phyloP scores from a whole-genome alignment of 2,888 invertebrate genomes.

The Branchellion lobata region DNA sequence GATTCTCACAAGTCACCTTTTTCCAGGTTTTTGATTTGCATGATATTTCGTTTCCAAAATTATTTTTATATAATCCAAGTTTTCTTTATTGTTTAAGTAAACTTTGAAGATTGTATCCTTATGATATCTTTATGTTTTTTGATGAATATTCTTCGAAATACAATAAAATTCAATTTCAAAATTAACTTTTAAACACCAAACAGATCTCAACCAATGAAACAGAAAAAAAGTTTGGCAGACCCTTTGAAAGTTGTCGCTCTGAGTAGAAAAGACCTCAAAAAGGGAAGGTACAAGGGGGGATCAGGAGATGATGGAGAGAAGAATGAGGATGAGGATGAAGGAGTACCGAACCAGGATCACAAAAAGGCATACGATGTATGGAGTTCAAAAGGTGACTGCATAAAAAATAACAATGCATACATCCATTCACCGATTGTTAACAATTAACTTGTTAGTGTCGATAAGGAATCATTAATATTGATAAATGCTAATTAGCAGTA shows the following conservation, averaged over 20 bases:
- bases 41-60: not conserved
- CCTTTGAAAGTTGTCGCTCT: constrained; percentile 1
- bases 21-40: not conserved
- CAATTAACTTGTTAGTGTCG: no score
- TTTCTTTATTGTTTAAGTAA: no score
- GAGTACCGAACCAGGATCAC: no score
- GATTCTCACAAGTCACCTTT: not conserved
- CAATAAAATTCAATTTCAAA: no score
- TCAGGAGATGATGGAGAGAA: not conserved
- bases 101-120: no score
- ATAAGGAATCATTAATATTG: no score
- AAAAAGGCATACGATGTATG: constrained; percentile 18
- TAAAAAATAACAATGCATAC: no score
- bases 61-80: not conserved
- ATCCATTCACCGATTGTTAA: no score
- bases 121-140: no score
- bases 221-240: not conserved
- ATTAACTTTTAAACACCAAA: no score
- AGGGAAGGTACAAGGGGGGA: not conserved
- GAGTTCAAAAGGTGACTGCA: not conserved
- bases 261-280: constrained; percentile 4
- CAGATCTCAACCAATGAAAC: not conserved
- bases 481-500: no score
- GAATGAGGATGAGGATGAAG: constrained; percentile 1
- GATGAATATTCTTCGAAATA: no score